Percentiles rank a stretch among this genome's conserved stretches.
Evolutionary conservation across 2,797 vertebrate species (phyloP).

Genomic region (Mormyrops boulengeri): DNA sequence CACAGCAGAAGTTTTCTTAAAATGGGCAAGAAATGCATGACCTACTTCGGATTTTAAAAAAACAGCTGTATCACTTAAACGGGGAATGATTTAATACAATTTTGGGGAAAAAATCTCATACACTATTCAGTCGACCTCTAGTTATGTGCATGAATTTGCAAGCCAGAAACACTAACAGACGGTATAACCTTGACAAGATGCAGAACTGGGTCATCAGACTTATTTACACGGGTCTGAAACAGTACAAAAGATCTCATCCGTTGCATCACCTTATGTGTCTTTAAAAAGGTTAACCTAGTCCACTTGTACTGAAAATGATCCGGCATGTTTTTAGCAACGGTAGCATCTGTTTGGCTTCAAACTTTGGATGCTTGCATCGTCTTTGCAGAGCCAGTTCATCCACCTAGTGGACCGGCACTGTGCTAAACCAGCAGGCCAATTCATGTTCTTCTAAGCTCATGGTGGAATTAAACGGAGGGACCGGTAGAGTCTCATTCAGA

Average conservation of each 20-base stretch:
- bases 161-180: conserved; percentile 9
- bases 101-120: not conserved
- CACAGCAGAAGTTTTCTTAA: not conserved
- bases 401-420: not conserved
- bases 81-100: not conserved
- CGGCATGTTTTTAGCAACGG: not conserved
- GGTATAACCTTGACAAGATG: not conserved
- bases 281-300: not conserved
- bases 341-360: not conserved
- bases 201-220: conserved; percentile 1
- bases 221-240: not conserved
- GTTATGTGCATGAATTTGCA: not conserved
- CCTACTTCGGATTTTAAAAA: not conserved
- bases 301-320: not conserved
- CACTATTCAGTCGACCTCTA: not conserved
- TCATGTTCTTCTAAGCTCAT: not conserved
- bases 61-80: not conserved
- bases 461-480: not conserved
- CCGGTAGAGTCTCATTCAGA: not conserved
- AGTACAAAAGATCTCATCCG: not conserved
- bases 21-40: not conserved
- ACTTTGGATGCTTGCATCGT: not conserved
- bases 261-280: not conserved
- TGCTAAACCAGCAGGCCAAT: not conserved
- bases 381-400: not conserved